These are phyloP conservation scores for Cydia fagiglandana DNA, from an alignment of 1,140 invertebrate species.

Conservation along the genomic window DNA sequence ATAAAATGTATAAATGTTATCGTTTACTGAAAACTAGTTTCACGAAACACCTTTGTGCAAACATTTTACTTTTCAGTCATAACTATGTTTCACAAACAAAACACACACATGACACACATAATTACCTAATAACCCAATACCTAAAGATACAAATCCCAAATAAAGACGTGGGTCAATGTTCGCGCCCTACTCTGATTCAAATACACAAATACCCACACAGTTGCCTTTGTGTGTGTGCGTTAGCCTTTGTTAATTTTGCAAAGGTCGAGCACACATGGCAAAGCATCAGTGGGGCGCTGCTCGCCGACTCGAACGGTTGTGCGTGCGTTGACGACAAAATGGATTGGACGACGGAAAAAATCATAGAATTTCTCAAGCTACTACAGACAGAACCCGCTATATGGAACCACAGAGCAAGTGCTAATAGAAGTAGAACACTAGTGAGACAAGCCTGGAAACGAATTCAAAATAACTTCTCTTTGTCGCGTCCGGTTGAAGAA, in stretches of 20 bases:
- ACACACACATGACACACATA: too few species aligned
- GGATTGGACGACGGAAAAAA: conserved; percentile 17
- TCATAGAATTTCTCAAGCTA: conserved; percentile 17
- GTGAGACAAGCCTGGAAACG: not conserved
- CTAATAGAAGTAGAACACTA: not conserved
- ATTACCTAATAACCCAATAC: too few species aligned
- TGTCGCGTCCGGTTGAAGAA: not conserved
- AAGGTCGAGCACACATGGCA: not conserved
- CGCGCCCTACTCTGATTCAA: not conserved
- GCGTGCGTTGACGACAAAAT: not conserved
- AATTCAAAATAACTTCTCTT: conserved; percentile 2
- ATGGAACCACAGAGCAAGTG: not conserved
- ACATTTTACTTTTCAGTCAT: too few species aligned
- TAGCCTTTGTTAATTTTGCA: not conserved
- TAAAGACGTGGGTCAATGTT: too few species aligned
- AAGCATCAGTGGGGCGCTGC: not conserved
- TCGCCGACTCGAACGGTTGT: not conserved
- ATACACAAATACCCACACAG: not conserved
- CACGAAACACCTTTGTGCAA: too few species aligned
- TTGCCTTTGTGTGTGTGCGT: not conserved
- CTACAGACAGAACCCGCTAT: conserved; percentile 12
- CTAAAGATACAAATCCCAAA: too few species aligned
- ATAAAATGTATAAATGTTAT: not conserved
- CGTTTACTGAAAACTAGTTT: too few species aligned
- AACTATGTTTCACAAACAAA: too few species aligned